Percentiles rank a stretch among this genome's conserved stretches.
Evolutionary conservation across 2,113 vertebrate species (phyloP).

Genomic region (Telmatochromis sp.): DNA sequence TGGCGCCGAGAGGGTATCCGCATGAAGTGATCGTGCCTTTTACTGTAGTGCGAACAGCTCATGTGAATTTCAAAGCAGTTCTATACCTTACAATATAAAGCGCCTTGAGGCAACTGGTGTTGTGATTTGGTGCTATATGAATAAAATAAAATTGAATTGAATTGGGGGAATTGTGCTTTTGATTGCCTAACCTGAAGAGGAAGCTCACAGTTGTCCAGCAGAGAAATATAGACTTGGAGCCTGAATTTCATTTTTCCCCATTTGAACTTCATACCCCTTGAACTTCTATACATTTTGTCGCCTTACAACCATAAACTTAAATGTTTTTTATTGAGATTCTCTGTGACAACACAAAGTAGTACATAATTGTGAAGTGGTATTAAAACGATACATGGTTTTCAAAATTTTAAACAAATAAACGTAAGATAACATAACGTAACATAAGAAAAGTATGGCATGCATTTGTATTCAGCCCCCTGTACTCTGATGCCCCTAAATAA

Average conservation of each 20-base stretch:
- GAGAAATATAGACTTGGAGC: background rate
- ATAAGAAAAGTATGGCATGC: background rate
- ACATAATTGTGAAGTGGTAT: background rate
- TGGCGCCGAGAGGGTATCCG: background rate
- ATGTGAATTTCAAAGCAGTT: background rate
- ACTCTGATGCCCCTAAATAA: background rate
- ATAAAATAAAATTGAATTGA: background rate
- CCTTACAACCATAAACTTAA: background rate
- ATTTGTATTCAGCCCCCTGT: background rate
- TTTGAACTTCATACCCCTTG: background rate
- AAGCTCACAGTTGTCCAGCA: background rate
- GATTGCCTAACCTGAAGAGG: background rate
- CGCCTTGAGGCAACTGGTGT: background rate
- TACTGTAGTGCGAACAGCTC: background rate
- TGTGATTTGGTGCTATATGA: background rate
- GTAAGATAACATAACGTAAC: too few species aligned
- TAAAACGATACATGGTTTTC: background rate
- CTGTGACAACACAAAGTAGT: background rate
- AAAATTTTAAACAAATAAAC: background rate
- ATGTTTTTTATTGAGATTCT: background rate
- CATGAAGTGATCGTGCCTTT: background rate
- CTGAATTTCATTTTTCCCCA: background rate
- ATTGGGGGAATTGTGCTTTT: background rate
- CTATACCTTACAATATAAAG: background rate
- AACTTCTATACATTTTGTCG: background rate